Evolutionary conservation across 1,140 invertebrate genomes (phyloP).

Genomic region (Hyphantria cunea): DNA sequence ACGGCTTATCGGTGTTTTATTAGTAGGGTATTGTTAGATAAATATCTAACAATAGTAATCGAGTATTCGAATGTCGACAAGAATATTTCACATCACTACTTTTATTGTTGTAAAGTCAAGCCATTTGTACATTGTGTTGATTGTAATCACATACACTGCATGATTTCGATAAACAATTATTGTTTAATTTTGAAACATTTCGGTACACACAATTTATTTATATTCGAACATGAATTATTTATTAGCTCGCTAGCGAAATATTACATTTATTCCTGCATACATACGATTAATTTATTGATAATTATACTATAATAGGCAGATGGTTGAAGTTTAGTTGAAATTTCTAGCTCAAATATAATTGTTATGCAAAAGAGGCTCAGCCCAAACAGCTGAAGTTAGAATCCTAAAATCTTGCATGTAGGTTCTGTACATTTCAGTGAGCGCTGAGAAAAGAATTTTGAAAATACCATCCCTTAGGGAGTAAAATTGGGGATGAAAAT

Average conservation of each 20-base stretch:
- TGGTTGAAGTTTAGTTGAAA: background rate
- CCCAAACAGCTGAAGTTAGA: no score
- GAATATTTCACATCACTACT: conserved; percentile 20
- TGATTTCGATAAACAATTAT: conserved; percentile 9
- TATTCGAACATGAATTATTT: conserved; percentile 16
- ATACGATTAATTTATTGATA: no score
- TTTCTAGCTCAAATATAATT: no score
- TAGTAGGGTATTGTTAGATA: no score
- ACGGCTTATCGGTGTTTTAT: no score
- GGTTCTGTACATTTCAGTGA: no score
- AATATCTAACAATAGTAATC: conserved; percentile 2
- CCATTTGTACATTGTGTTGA: conserved; percentile 10
- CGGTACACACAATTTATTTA: conserved; percentile 2
- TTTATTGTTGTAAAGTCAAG: conserved; percentile 20
- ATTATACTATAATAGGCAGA: background rate
- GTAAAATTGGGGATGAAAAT: no score
- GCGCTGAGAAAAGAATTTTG: no score
- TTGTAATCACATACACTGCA: conserved; percentile 14
- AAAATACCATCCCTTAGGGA: no score
- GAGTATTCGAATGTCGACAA: background rate
- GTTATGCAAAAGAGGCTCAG: no score
- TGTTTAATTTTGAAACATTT: conserved; percentile 15
- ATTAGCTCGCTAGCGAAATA: background rate
- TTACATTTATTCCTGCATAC: background rate
- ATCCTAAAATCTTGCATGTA: no score